Percentiles rank a stretch among this genome's conserved stretches.
Evolutionary conservation across 1,140 invertebrate species (phyloP).

Genomic region (Anoplolepis gracilipes): DNA sequence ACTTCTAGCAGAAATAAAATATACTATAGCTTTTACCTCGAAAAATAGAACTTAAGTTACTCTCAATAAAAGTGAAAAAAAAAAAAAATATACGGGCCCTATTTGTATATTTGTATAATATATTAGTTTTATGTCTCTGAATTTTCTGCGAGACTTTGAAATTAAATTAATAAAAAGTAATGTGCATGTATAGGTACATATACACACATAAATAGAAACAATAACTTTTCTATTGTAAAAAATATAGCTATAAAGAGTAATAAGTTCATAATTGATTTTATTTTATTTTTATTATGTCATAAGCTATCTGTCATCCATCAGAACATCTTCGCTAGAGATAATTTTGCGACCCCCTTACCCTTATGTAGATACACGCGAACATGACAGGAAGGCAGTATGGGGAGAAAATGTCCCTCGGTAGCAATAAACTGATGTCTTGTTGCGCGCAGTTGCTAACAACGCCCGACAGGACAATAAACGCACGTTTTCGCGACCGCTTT

Average conservation of each 20-base stretch:
- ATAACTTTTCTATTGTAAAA: not conserved
- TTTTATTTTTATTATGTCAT: conserved; percentile 63
- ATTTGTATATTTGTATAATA: no score
- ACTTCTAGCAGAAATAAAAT: no score
- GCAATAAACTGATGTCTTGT: conserved; percentile 82
- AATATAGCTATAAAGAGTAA: no score
- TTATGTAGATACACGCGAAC: conserved; percentile 3
- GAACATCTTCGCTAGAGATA: conserved; percentile 48
- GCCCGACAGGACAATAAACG: conserved; percentile 81
- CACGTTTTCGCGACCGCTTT: conserved; percentile 61
- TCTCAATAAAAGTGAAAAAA: no score
- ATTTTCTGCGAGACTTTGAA: no score
- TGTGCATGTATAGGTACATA: not conserved
- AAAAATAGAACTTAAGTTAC: no score
- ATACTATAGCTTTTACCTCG: no score
- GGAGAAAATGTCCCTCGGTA: conserved; percentile 77
- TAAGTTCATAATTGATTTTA: not conserved
- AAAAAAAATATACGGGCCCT: no score
- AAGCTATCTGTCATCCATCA: conserved; percentile 79
- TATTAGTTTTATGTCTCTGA: no score
- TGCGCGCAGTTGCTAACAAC: conserved; percentile 79
- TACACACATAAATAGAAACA: no score
- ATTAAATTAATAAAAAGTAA: no score
- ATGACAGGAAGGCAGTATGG: conserved; percentile 10
- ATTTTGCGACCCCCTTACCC: conserved; percentile 54